Evolutionary conservation across 2,113 vertebrate genomes (phyloP).

Genomic region (Xyrauchen texanus): DNA sequence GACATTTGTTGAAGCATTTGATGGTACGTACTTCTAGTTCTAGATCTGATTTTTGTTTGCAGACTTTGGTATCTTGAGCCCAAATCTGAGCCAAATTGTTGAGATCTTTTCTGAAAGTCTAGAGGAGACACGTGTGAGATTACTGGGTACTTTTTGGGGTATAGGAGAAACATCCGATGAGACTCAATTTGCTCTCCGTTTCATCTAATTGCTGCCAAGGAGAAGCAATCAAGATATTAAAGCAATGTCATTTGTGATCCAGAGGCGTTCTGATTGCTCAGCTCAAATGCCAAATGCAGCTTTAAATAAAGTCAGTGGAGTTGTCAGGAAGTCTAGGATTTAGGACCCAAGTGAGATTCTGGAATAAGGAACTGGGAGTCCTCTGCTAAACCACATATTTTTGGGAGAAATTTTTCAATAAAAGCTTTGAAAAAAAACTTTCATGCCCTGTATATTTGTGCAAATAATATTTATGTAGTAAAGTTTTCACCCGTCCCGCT

Average conservation of each 20-base stretch:
- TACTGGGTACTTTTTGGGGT: no score
- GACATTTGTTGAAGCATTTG: no score
- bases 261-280: conserved; percentile 61
- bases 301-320: conserved; percentile 69
- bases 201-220: no score
- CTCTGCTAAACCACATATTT: conserved; percentile 77
- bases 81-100: no score
- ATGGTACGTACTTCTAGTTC: no score
- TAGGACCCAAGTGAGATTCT: conserved; percentile 69
- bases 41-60: no score
- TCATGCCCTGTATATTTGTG: conserved; percentile 58
- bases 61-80: no score
- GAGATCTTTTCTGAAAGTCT: no score
- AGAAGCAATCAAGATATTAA: background rate
- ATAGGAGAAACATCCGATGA: no score
- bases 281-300: conserved; percentile 61
- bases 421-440: conserved; percentile 63
- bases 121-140: no score
- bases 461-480: conserved; percentile 65
- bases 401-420: conserved; percentile 73
- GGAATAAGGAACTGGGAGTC: conserved; percentile 70
- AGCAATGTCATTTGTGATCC: background rate
- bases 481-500: conserved; percentile 57
- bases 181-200: no score
- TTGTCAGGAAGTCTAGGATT: conserved; percentile 74